Base-by-base conservation (phyloP, 35 echinoderm and acorn worm genomes). In the Heliocidaris tuberculata region DNA sequence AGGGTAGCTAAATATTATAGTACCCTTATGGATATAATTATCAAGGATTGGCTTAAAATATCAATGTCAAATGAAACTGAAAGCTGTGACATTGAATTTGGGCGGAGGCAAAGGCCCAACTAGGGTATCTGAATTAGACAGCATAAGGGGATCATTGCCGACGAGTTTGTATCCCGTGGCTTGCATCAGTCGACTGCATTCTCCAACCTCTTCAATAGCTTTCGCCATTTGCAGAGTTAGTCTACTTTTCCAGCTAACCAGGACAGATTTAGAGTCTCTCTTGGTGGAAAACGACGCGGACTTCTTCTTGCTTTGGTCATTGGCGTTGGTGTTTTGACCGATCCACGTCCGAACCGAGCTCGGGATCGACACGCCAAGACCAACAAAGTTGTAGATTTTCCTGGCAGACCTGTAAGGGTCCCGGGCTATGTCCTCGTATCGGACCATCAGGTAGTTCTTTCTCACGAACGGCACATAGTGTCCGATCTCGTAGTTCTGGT, bases 401-500 rank as follows among this genome's bases (percentile, higher is more conserved):
- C 86, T 15, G 0, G 95, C 89, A 42, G 89, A 48, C 15, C 71
- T 30, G 16, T 94, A 48, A 16, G 95, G 95, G 31, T 96, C 93
- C 16, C 85, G 32, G 13, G 95, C 95, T 71, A 96, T 21, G 88
- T 96, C 95, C 48, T 96, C 95, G 52, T 96, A 96, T 56, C 95
- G 35, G 13, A 96, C 93, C 88, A 96, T 50, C 86, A 93, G 85
- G 86, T 96, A 96, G 86, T 96, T 96, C 60, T 86, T 50, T 5
- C 59, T 59, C 21, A 96, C 78, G 32, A 49, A 94, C 0, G 95
- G 93, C 29, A 96, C 50, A 88, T 90, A 96, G 9, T 96, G 92
- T 5, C 95, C 95, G 93, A 96, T 96, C 60, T 96, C 95, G 30
- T 94, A 94, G 86, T 96, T 96, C 49, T 92, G 59, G 54, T 59